Conservation (phyloP, 2,113 vertebrate species). For the Ageneiosus marmoratus region DNA sequence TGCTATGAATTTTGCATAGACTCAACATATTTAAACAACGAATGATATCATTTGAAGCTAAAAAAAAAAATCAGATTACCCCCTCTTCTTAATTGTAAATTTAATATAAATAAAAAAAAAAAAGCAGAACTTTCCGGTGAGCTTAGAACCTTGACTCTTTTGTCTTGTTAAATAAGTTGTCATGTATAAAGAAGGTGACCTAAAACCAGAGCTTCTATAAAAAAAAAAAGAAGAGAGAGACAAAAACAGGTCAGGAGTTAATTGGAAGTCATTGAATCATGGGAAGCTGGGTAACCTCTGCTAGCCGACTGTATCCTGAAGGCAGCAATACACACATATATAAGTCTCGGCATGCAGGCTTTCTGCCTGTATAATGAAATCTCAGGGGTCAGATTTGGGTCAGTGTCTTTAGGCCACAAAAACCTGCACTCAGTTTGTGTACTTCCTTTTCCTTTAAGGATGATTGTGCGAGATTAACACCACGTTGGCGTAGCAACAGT, state of each 20-base stretch:
- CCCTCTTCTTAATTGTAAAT: no score
- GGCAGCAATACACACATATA: not conserved
- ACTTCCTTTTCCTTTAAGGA: not conserved
- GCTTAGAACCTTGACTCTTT: not conserved
- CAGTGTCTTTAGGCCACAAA: constrained; percentile 5
- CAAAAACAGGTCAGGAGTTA: constrained; percentile 25
- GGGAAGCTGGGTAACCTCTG: constrained; percentile 20
- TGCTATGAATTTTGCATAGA: no score
- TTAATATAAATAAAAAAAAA: no score
- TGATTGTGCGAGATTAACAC: not conserved
- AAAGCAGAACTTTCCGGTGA: no score
- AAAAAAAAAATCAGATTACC: no score
- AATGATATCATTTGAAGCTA: no score
- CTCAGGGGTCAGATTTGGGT: constrained; percentile 45
- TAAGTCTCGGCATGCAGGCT: constrained; percentile 28
- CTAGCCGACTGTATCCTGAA: not conserved
- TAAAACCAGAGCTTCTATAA: not conserved
- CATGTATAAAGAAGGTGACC: not conserved
- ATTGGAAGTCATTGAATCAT: not conserved
- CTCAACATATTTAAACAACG: no score
- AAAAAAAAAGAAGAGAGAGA: not conserved
- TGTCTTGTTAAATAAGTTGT: not conserved
- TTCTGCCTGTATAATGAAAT: constrained; percentile 36
- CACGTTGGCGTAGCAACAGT: constrained; percentile 7
- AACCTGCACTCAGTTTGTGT: not conserved